Percentiles rank a stretch among this genome's conserved stretches.
Conservation (phyloP, 2,797 vertebrate genomes). For the Aulostomus chinensis region DNA sequence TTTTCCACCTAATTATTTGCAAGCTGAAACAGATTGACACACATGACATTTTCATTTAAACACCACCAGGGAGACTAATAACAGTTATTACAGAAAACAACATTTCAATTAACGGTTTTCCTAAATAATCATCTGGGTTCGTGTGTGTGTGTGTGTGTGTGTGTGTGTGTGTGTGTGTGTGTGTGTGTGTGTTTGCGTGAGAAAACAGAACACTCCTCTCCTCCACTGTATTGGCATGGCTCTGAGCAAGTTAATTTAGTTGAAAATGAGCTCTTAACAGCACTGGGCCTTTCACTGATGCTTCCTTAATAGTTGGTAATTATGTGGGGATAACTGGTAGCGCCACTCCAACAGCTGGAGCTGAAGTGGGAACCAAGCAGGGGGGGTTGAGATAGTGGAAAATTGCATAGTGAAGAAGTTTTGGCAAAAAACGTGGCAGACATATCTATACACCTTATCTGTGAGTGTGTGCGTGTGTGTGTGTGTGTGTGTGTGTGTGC, state of each 20-base stretch:
- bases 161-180: too few species aligned
- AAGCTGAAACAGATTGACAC: slow-evolving; percentile 49
- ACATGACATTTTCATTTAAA: slow-evolving; percentile 72
- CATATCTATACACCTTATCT: too few species aligned
- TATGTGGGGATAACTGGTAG: slow-evolving; percentile 60
- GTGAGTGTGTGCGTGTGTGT: too few species aligned
- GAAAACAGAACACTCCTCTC: too few species aligned
- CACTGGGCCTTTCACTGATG: slow-evolving; percentile 60
- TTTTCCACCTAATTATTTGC: slow-evolving; percentile 45
- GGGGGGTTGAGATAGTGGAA: slow-evolving; percentile 9
- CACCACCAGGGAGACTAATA: slow-evolving; percentile 55
- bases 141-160: too few species aligned
- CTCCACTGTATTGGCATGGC: slow-evolving; percentile 22
- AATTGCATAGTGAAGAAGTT: slow-evolving; percentile 22
- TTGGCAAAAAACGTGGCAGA: slow-evolving; percentile 7
- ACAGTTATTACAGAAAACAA: slow-evolving; percentile 48
- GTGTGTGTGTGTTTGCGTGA: slow-evolving; percentile 2
- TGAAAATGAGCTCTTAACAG: slow-evolving; percentile 71
- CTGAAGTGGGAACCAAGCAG: not conserved
- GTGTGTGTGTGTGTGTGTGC: too few species aligned
- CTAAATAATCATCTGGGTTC: slow-evolving; percentile 63
- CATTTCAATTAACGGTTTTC: slow-evolving; percentile 59
- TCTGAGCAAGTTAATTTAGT: slow-evolving; percentile 71
- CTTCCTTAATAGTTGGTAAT: slow-evolving; percentile 73
- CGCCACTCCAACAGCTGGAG: slow-evolving; percentile 43